Conservation (phyloP, 2,113 vertebrate genomes). For the Dipodomys ordii region DNA sequence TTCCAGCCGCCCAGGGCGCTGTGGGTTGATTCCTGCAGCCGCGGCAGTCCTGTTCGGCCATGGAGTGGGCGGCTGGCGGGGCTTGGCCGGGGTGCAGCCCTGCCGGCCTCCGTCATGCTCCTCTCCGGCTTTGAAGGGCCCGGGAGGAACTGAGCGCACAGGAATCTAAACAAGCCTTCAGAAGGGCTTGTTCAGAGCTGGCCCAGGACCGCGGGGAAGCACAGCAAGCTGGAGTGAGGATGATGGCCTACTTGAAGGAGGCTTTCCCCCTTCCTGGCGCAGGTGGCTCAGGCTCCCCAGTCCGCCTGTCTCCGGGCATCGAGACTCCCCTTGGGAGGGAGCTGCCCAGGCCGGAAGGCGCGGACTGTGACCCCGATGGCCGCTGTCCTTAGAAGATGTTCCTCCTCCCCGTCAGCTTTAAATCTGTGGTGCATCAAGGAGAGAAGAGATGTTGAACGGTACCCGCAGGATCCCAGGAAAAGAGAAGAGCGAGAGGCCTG, state of each 20-base stretch:
- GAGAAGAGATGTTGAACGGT: conserved; percentile 77
- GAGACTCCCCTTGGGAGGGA: background rate
- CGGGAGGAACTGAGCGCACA: conserved; percentile 56
- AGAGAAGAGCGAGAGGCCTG: conserved; percentile 12
- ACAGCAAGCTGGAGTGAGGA: conserved; percentile 62
- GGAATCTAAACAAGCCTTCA: conserved; percentile 70
- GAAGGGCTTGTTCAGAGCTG: conserved; percentile 57
- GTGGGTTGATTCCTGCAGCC: conserved; percentile 30
- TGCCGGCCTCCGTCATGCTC: conserved; percentile 72
- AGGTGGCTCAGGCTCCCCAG: conserved; percentile 39
- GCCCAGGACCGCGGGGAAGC: conserved; percentile 42
- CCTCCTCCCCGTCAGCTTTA: background rate
- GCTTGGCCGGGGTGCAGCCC: conserved; percentile 65
- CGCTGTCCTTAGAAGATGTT: conserved; percentile 59
- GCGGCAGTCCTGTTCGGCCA: conserved; percentile 59
- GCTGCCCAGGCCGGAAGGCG: conserved; percentile 28
- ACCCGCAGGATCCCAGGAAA: conserved; percentile 40
- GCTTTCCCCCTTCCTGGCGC: conserved; percentile 68
- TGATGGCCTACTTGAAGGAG: conserved; percentile 50
- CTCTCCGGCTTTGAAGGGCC: conserved; percentile 73
- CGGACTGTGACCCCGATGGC: conserved; percentile 62
- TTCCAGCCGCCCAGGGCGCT: conserved; percentile 23
- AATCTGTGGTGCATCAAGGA: conserved; percentile 71
- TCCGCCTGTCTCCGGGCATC: conserved; percentile 36
- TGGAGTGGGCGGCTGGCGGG: conserved; percentile 41